Conservation (phyloP, 2,113 vertebrate genomes). For the Nyctibius bracteatus region DNA sequence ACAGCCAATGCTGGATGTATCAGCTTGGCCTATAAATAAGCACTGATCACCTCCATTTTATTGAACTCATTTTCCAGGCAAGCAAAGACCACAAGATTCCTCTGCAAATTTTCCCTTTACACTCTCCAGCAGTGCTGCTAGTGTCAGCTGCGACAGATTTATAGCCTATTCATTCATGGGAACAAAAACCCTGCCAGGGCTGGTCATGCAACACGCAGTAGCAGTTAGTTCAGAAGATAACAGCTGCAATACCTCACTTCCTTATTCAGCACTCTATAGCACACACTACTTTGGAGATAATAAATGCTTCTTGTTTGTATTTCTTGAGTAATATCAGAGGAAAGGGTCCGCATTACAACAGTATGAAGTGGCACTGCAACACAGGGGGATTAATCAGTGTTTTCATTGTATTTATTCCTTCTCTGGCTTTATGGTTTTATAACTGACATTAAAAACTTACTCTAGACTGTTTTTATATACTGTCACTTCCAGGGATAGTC, state of each 20-base stretch:
- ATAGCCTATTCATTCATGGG: constrained; percentile 82
- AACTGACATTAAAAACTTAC: background rate
- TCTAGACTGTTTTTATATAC: background rate
- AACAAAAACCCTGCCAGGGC: constrained; percentile 80
- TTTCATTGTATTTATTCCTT: constrained; percentile 35
- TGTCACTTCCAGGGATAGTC: background rate
- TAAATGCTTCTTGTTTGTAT: constrained; percentile 74
- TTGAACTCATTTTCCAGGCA: constrained; percentile 80
- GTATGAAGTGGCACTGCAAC: constrained; percentile 28
- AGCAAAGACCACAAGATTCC: constrained; percentile 77
- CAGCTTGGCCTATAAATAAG: constrained; percentile 79
- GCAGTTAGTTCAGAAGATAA: constrained; percentile 81
- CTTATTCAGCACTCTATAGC: constrained; percentile 68
- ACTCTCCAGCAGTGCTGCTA: constrained; percentile 69
- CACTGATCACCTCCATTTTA: constrained; percentile 80
- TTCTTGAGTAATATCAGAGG: constrained; percentile 69
- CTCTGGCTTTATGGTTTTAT: constrained; percentile 10
- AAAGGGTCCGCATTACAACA: constrained; percentile 43
- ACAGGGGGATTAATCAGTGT: constrained; percentile 36
- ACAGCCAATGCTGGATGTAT: constrained; percentile 71
- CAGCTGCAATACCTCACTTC: constrained; percentile 77
- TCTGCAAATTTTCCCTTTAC: constrained; percentile 77
- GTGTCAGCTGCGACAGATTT: constrained; percentile 78
- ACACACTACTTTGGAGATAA: constrained; percentile 70
- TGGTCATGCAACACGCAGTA: constrained; percentile 74